A percentile compares a stretch with the other conserved stretches of the same genome.
Evolutionary conservation across 1,140 invertebrate species (phyloP).

Genomic region (Armadillidium nasatum): DNA sequence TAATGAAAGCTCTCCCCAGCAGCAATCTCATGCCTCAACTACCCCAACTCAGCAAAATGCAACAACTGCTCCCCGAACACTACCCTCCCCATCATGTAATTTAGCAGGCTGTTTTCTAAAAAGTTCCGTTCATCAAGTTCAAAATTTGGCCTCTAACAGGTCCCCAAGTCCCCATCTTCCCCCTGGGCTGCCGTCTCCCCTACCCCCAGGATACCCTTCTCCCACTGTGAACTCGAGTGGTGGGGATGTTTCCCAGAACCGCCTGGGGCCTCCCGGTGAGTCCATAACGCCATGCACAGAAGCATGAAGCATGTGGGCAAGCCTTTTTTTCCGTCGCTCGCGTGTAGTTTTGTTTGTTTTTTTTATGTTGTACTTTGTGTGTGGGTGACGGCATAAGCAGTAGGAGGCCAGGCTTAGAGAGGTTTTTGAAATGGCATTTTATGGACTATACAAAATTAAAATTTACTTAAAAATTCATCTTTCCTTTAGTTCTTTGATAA

Average conservation of each 20-base stretch:
- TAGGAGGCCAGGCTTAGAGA: background rate
- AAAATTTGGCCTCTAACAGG: conserved; percentile 1
- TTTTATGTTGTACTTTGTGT: background rate
- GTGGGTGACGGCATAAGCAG: background rate
- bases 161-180: conserved; percentile 7
- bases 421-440: background rate
- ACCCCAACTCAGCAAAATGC: background rate
- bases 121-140: background rate
- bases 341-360: background rate
- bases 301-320: conserved; percentile 11
- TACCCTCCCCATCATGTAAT: conserved; percentile 2
- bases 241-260: background rate
- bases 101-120: background rate
- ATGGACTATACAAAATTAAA: background rate
- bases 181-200: conserved; percentile 2
- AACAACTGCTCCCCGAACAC: background rate
- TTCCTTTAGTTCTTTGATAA: background rate
- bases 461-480: background rate
- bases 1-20: background rate
- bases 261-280: conserved; percentile 8
- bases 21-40: background rate
- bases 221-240: background rate
- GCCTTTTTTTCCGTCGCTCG: background rate
- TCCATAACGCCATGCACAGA: conserved; percentile 8
- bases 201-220: background rate